Base-by-base conservation (phyloP, 2,888 invertebrate species). In the Leptura quadrifasciata region DNA sequence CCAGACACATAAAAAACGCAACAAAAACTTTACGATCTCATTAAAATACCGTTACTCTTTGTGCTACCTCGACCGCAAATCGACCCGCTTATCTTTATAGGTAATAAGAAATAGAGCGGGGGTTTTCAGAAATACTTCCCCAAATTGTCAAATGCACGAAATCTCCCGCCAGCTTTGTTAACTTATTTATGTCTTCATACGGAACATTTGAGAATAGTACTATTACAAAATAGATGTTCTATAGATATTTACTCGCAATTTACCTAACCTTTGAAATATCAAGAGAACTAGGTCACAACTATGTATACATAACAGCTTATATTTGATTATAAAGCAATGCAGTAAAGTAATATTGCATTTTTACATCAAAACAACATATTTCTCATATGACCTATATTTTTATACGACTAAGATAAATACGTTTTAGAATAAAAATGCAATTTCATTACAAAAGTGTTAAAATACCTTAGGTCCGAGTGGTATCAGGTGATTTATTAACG, bases 361-460 rank as follows among this genome's bases (percentile, higher is more conserved):
- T 55, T 57, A 31, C 55, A 18, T 54, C 68, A 27, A 57, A 57
- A 57, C 68, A 57, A 57, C 31, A 20, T 15, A 67, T 54, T 68
- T 55, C 18, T 55, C 31, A 18, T 31, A 31, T 68, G 68, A 68
- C 68, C 55, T 57, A 68, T 20, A 67, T 68, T 68, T 68, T 55
- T 20, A 57, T 57, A 31, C 9, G 63, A 18, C 21, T 18, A 0
- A 35, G 35, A 63, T 63, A 35, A 31, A 63, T 17, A 39, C 9
- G 15, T 12, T 39, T 39, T 63, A 17, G 47, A 47, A 20, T 39
- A 1, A 39, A 39, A 15, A 20, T 63, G 63, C 20, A 18, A 27
- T 35, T 20, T 39, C 12, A 6, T 39, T 39, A 12, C 12, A 39
- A 12, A 2, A 39, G 10, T 5, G 27, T 12, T 12, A 39, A 12